These are phyloP conservation scores for Eurytoma californica DNA, from an alignment of 2,888 invertebrate species.

Conservation along the genomic window DNA sequence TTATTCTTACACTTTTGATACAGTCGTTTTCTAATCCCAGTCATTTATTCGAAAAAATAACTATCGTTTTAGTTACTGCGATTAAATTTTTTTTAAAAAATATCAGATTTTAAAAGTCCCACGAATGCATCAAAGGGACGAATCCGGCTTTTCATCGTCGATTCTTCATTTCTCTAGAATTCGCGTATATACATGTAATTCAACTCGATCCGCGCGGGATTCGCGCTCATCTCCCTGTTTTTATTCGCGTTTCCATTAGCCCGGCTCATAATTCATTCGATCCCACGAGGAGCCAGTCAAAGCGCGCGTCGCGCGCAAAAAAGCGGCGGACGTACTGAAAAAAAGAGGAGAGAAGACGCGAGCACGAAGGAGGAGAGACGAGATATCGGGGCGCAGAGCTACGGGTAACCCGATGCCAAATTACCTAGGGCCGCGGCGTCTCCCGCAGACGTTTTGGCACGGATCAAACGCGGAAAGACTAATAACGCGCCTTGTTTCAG, in stretches of 20 bases:
- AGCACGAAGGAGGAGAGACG: neutral
- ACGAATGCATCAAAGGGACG: too few species aligned
- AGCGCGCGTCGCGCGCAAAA: neutral
- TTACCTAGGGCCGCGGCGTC: slow-evolving; percentile 5
- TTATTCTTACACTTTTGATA: too few species aligned
- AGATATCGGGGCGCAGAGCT: slow-evolving; percentile 10
- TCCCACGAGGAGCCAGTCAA: slow-evolving; percentile 4
- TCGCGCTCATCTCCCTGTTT: neutral
- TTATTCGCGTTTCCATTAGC: slow-evolving; percentile 27
- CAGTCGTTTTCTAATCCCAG: too few species aligned
- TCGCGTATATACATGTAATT: neutral
- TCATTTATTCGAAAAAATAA: too few species aligned
- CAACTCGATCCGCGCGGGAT: neutral
- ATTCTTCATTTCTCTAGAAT: neutral
- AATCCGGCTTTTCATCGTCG: neutral
- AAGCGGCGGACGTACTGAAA: neutral
- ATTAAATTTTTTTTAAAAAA: neutral
- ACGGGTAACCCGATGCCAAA: slow-evolving; percentile 35
- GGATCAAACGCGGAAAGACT: slow-evolving; percentile 27
- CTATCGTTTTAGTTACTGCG: too few species aligned
- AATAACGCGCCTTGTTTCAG: slow-evolving; percentile 33
- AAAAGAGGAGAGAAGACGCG: neutral
- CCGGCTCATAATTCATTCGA: slow-evolving; percentile 29
- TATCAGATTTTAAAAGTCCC: neutral
- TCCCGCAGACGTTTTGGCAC: slow-evolving; percentile 34